Evolutionary conservation across 2,113 vertebrate genomes (phyloP).

Genomic region (Nesogale talazaci): DNA sequence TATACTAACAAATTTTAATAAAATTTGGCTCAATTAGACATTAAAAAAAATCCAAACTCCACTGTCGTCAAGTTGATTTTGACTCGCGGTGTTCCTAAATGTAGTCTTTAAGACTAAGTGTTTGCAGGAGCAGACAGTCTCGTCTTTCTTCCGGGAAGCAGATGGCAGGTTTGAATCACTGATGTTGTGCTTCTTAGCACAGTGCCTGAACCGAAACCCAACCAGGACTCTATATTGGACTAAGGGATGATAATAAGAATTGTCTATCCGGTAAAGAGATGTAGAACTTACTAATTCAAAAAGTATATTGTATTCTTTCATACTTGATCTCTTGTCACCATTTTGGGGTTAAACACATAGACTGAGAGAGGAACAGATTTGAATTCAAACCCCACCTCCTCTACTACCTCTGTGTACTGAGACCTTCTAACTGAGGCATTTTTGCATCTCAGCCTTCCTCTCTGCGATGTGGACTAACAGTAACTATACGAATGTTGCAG

Average conservation of each 20-base stretch:
- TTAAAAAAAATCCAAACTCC: too few species aligned
- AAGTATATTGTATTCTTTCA: neutral
- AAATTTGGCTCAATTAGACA: too few species aligned
- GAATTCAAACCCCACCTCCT: neutral
- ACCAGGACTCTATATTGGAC: neutral
- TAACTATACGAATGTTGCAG: neutral
- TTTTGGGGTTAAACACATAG: neutral
- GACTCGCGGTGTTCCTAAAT: too few species aligned
- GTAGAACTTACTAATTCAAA: conserved; percentile 25
- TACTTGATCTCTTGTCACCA: neutral
- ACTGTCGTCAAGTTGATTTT: neutral
- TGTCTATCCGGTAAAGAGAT: neutral
- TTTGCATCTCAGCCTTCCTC: neutral
- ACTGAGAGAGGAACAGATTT: neutral
- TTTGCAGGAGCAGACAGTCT: too few species aligned
- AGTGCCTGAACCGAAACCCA: too few species aligned
- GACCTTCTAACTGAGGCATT: neutral
- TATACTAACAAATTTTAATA: neutral
- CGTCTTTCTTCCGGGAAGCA: neutral
- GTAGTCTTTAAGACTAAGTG: neutral
- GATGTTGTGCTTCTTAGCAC: neutral
- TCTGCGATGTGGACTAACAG: neutral
- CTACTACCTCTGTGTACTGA: neutral
- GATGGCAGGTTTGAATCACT: neutral
- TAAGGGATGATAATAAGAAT: neutral